These are phyloP conservation scores for Pseudonaja textilis DNA, from an alignment of 2,113 vertebrate genomes.

Conservation along the genomic window DNA sequence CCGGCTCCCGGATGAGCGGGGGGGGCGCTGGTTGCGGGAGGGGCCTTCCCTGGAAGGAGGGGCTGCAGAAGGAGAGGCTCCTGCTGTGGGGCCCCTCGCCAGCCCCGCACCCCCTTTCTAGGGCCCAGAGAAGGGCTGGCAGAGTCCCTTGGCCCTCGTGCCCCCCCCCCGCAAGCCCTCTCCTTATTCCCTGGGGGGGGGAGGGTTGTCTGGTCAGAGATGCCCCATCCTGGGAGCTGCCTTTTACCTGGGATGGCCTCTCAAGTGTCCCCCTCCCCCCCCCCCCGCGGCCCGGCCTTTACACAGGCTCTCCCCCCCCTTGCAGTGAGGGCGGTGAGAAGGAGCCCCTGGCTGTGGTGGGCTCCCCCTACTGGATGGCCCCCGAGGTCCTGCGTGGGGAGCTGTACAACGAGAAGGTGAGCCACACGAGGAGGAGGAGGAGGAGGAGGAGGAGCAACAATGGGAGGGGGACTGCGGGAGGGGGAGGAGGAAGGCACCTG, in stretches of 20 bases:
- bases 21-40: not conserved
- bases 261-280: not conserved
- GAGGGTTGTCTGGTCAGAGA: not conserved
- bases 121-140: not conserved
- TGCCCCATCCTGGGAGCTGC: not conserved
- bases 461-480: not conserved
- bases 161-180: not conserved
- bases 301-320: not conserved
- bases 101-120: not conserved
- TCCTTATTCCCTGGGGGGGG: fast-evolving
- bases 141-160: not conserved
- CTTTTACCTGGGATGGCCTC: not conserved
- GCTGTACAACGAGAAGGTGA: constrained; percentile 93
- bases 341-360: constrained; percentile 87
- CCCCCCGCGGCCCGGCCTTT: not conserved
- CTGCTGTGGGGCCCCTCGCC: not conserved
- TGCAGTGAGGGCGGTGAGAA: constrained; percentile 80
- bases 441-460: not conserved
- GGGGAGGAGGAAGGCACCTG: not conserved
- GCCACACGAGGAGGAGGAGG: not conserved
- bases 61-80: not conserved
- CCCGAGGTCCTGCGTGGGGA: constrained; percentile 92
- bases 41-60: not conserved
- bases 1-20: not conserved
- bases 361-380: constrained; percentile 97